These are phyloP conservation scores for Murina feae DNA, from an alignment of 2,113 vertebrate genomes.

Conservation along the genomic window DNA sequence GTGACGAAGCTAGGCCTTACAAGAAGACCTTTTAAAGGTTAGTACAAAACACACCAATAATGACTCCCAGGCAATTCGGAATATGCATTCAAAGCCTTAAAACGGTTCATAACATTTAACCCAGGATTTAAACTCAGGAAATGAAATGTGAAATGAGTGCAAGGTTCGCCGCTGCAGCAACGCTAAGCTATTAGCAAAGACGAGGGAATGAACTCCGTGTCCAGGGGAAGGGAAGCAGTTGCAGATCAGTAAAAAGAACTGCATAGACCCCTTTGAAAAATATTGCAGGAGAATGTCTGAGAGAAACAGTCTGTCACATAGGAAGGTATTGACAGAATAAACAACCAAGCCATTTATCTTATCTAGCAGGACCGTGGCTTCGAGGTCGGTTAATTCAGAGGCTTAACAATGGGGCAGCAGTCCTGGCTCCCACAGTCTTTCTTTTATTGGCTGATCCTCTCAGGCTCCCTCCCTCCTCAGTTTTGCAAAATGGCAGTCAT, in stretches of 20 bases:
- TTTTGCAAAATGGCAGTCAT: neutral
- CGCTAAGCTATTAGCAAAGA: neutral
- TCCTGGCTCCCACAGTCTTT: neutral
- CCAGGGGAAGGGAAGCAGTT: neutral
- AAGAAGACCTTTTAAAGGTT: neutral
- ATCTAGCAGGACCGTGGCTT: too few relatives aligned
- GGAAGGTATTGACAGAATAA: neutral
- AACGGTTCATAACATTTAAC: neutral
- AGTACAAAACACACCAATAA: neutral
- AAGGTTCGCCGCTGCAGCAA: neutral
- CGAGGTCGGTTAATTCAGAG: neutral
- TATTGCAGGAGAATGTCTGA: neutral
- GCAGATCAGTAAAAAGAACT: neutral
- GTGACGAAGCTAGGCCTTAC: neutral
- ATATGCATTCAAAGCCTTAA: neutral
- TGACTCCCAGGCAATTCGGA: neutral
- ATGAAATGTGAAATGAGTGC: neutral
- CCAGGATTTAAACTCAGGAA: neutral
- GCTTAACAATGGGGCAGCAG: neutral
- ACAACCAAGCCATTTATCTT: neutral
- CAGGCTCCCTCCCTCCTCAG: neutral
- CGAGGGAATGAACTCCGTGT: neutral
- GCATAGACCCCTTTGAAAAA: neutral
- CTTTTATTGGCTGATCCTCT: neutral
- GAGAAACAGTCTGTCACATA: neutral